A percentile compares a stretch with the other conserved stretches of the same genome.
phyloP scores from a whole-genome alignment of 2,113 vertebrate genomes.

The Eretmochelys imbricata region DNA sequence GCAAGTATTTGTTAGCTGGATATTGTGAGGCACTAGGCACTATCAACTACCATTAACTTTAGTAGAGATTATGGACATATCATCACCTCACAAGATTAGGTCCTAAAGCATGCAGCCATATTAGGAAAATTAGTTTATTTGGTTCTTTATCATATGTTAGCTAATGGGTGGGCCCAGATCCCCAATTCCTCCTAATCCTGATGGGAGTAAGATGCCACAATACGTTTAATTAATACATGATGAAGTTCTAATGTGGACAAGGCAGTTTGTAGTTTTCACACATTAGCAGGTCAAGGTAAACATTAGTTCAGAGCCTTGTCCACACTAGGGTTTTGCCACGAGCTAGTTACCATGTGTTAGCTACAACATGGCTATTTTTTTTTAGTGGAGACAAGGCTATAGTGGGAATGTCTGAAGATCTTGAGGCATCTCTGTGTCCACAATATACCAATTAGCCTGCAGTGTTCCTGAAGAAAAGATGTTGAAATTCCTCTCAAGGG shows the following conservation, averaged over 20 bases:
- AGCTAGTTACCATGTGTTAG: not conserved
- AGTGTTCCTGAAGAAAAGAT: not conserved
- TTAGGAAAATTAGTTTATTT: not conserved
- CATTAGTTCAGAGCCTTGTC: not conserved
- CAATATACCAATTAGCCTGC: not conserved
- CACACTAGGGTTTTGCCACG: not conserved
- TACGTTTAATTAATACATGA: not conserved
- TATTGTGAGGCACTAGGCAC: constrained; percentile 15
- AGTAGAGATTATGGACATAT: not conserved
- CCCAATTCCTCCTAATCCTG: not conserved
- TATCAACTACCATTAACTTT: constrained; percentile 44
- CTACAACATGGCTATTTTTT: not conserved
- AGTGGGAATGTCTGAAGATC: not conserved
- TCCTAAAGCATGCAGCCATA: not conserved
- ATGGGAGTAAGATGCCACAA: not conserved
- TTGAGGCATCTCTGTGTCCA: not conserved
- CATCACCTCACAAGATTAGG: not conserved
- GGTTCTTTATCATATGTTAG: not conserved
- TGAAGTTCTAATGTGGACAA: not conserved
- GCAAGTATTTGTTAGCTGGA: constrained; percentile 36
- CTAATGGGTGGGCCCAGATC: not conserved
- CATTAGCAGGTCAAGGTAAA: not conserved
- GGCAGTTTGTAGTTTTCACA: not conserved
- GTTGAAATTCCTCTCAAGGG: not conserved
- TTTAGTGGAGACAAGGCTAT: not conserved